These are phyloP conservation scores for Paramormyrops kingsleyae DNA, from an alignment of 2,113 vertebrate genomes.

Conservation along the genomic window DNA sequence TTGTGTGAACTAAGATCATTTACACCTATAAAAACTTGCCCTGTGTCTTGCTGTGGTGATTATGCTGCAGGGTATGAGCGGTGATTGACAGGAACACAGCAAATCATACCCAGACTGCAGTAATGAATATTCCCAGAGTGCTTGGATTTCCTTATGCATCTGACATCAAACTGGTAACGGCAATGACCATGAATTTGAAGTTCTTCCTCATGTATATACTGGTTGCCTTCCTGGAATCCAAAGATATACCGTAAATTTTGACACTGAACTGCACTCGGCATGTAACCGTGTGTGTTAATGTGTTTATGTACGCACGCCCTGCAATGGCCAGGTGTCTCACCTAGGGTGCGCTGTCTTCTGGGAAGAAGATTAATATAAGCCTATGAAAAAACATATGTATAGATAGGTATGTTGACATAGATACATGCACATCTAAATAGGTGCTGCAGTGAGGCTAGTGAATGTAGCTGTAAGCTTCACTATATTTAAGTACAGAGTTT, in stretches of 20 bases:
- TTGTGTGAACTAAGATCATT: neutral
- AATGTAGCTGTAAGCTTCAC: neutral
- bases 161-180: neutral
- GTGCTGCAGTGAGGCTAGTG: neutral
- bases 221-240: neutral
- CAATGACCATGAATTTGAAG: slow-evolving; percentile 12
- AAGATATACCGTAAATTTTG: neutral
- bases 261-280: neutral
- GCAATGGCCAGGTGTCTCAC: neutral
- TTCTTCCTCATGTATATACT: neutral
- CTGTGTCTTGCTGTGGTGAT: neutral
- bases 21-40: neutral
- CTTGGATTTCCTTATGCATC: neutral
- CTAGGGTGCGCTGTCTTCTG: neutral
- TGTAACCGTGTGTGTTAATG: neutral
- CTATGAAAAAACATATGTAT: neutral
- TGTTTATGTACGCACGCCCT: neutral
- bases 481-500: neutral
- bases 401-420: neutral
- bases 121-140: slow-evolving; percentile 6
- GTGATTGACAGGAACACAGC: neutral
- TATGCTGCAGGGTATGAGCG: neutral
- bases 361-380: neutral
- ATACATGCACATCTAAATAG: neutral
- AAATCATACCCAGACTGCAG: neutral